phyloP scores from a whole-genome alignment of 2,113 vertebrate species.

The Stictonetta naevosa region DNA sequence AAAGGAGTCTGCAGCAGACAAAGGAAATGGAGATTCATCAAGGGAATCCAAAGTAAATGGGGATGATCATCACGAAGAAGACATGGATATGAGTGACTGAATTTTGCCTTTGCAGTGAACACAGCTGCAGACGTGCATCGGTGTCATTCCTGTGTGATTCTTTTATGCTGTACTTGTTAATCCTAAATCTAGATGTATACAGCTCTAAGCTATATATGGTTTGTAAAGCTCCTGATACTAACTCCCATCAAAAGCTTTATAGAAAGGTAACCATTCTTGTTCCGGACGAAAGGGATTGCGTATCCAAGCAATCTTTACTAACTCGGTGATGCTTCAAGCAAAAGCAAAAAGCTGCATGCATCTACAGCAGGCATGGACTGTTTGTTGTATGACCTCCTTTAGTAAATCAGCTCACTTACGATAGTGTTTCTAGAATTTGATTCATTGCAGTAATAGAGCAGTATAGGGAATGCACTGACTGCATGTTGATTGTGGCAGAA shows the following conservation, averaged over 20 bases:
- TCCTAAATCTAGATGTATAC: slow-evolving; percentile 80
- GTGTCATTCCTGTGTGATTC: slow-evolving; percentile 77
- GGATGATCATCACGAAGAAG: slow-evolving; percentile 95
- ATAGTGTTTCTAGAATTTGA: slow-evolving; percentile 70
- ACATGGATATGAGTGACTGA: slow-evolving; percentile 99
- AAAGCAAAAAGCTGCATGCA: slow-evolving; percentile 69
- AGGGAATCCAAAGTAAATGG: slow-evolving; percentile 94
- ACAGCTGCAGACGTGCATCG: slow-evolving; percentile 43
- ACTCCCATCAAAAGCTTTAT: slow-evolving; percentile 68
- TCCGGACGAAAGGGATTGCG: slow-evolving; percentile 33
- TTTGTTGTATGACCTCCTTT: slow-evolving; percentile 72
- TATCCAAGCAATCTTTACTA: slow-evolving; percentile 43
- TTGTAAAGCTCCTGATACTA: slow-evolving; percentile 68
- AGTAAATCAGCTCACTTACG: slow-evolving; percentile 68
- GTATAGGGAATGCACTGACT: slow-evolving; percentile 74
- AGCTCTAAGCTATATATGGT: slow-evolving; percentile 74
- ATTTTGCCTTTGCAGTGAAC: not conserved
- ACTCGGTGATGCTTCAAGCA: slow-evolving; percentile 66
- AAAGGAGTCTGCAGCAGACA: slow-evolving; percentile 77
- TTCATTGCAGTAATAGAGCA: slow-evolving; percentile 73
- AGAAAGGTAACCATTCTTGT: slow-evolving; percentile 53
- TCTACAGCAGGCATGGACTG: slow-evolving; percentile 76
- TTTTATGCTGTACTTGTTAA: slow-evolving; percentile 81
- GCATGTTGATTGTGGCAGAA: slow-evolving; percentile 75
- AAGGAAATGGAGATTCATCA: slow-evolving; percentile 69